A percentile compares a stretch with the other conserved stretches of the same genome.
phyloP scores from a whole-genome alignment of 2,113 vertebrate species.

The Cranoglanis bouderius region DNA sequence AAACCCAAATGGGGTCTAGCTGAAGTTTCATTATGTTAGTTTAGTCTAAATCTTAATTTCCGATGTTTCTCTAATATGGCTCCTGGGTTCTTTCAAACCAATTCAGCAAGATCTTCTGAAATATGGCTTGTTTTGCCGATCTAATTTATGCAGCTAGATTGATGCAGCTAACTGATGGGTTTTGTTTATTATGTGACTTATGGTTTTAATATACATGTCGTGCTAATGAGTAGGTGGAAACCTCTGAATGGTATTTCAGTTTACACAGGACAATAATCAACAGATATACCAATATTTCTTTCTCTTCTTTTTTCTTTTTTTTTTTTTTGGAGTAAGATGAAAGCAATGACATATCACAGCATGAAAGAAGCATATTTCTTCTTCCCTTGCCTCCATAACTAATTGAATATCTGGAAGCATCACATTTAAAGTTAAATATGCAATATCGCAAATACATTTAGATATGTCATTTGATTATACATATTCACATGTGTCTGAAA shows the following conservation, averaged over 20 bases:
- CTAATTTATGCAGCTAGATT: neutral
- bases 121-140: neutral
- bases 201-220: neutral
- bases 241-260: neutral
- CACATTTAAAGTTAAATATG: slow-evolving; percentile 48
- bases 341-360: slow-evolving; percentile 21
- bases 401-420: slow-evolving; percentile 30
- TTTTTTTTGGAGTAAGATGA: slow-evolving; percentile 39
- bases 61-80: neutral
- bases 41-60: neutral
- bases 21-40: neutral
- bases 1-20: neutral
- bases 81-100: neutral
- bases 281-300: slow-evolving; percentile 38
- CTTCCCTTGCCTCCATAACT: neutral
- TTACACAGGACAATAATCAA: slow-evolving; percentile 30
- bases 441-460: slow-evolving; percentile 36
- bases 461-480: slow-evolving; percentile 43
- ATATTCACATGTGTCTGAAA: slow-evolving; percentile 40
- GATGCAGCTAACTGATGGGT: neutral
- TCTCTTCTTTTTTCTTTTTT: neutral
- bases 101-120: neutral
- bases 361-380: slow-evolving; percentile 11
- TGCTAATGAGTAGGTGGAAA: neutral
- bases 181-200: neutral